Conservation (phyloP, 2,113 vertebrate genomes). For the Tetraodon nigroviridis region DNA sequence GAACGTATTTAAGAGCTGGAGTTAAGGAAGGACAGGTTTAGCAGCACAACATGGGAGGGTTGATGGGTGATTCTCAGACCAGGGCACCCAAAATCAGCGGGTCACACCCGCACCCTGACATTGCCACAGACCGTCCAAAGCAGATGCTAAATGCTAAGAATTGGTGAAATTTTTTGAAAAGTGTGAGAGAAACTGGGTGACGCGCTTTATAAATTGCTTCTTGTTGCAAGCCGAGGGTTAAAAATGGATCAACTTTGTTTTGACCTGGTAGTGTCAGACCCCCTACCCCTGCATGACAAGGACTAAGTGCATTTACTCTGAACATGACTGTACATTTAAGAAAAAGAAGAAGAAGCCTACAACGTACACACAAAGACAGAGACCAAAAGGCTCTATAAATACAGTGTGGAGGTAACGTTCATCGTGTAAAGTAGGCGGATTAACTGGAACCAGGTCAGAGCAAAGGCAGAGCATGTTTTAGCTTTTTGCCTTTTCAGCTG, state of each 20-base stretch:
- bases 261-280: slow-evolving; percentile 4
- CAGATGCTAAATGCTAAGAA: too few relatives aligned
- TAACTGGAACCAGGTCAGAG: slow-evolving; percentile 68
- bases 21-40: too few relatives aligned
- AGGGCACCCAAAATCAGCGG: too few relatives aligned
- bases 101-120: too few relatives aligned
- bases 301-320: slow-evolving; percentile 18
- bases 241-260: not conserved
- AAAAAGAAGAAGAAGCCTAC: slow-evolving; percentile 8
- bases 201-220: not conserved
- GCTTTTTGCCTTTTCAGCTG: slow-evolving; percentile 45
- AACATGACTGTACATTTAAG: slow-evolving; percentile 1
- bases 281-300: slow-evolving; percentile 6
- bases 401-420: slow-evolving; percentile 60
- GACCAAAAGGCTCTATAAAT: slow-evolving; percentile 60
- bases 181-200: not conserved
- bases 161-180: not conserved
- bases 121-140: too few relatives aligned
- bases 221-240: not conserved
- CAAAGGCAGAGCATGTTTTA: slow-evolving; percentile 45
- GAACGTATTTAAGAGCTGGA: too few relatives aligned
- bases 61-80: too few relatives aligned
- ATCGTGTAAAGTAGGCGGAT: slow-evolving; percentile 61
- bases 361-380: slow-evolving; percentile 24
- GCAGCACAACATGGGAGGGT: too few relatives aligned